Conservation (phyloP, 1,140 invertebrate genomes). For the Pseudomyrmex flavicornis region DNA sequence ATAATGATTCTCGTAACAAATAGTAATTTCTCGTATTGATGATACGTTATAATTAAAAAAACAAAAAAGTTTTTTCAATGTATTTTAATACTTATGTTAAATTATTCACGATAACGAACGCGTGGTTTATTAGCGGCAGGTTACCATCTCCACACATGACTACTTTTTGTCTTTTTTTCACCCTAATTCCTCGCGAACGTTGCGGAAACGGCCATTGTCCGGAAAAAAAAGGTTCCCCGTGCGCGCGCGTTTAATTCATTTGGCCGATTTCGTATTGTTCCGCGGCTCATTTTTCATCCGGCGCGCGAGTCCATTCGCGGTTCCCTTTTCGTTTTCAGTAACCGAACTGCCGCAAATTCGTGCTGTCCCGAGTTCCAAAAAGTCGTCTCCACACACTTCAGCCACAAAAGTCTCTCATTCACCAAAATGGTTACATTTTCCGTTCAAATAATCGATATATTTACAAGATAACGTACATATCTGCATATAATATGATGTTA, state of each 20-base stretch:
- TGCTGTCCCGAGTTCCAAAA: constrained; percentile 43
- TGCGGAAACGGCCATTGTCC: constrained; percentile 52
- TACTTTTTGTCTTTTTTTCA: constrained; percentile 43
- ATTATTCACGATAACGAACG: constrained; percentile 37
- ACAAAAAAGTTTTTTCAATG: not conserved
- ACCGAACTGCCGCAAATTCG: constrained; percentile 55
- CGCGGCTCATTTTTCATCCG: constrained; percentile 48
- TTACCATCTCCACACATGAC: constrained; percentile 21
- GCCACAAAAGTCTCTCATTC: constrained; percentile 16
- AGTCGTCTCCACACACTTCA: constrained; percentile 17
- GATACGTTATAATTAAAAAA: not conserved
- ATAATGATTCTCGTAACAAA: too few species aligned
- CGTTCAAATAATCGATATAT: not conserved
- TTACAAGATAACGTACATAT: not conserved
- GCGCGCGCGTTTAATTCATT: constrained; percentile 57
- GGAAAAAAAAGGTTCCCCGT: constrained; percentile 14
- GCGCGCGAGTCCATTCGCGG: constrained; percentile 38
- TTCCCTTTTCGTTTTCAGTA: constrained; percentile 50
- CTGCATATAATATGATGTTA: too few species aligned
- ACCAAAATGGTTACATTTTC: not conserved
- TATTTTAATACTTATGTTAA: constrained; percentile 11
- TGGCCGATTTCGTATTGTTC: constrained; percentile 57
- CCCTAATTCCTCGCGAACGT: constrained; percentile 49
- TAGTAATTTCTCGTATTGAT: too few species aligned
- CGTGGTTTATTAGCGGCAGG: constrained; percentile 49